Evolutionary conservation across 2,888 invertebrate species (phyloP).

Genomic region (Cephus nigrinus): DNA sequence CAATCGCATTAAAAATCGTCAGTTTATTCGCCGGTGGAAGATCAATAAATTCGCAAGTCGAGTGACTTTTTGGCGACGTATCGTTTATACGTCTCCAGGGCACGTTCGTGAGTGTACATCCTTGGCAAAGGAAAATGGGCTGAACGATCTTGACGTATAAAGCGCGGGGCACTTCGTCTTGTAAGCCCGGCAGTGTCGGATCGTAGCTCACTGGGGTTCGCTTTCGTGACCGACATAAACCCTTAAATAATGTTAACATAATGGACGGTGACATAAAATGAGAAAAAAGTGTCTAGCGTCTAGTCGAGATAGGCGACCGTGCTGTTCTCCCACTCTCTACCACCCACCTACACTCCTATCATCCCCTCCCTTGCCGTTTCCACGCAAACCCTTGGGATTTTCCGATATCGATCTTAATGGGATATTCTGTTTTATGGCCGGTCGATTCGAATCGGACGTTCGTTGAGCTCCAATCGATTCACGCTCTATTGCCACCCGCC

Average conservation of each 20-base stretch:
- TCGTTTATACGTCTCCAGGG: not conserved
- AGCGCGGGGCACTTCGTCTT: not conserved
- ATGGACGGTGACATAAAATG: conserved; percentile 21
- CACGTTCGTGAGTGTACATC: not conserved
- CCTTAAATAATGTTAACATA: conserved; percentile 9
- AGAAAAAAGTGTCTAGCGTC: conserved; percentile 17
- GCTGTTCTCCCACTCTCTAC: not conserved
- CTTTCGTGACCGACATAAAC: not conserved
- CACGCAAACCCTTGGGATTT: conserved; percentile 10
- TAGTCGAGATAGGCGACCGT: not conserved
- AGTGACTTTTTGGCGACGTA: not conserved
- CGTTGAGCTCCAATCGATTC: not conserved
- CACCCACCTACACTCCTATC: not conserved
- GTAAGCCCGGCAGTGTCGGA: not conserved
- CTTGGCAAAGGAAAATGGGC: not conserved
- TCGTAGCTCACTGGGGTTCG: not conserved
- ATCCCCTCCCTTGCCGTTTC: not conserved
- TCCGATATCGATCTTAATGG: conserved; percentile 32
- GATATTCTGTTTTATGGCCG: conserved; percentile 29
- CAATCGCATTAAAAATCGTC: not conserved
- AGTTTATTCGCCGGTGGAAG: not conserved
- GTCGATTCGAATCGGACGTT: not conserved
- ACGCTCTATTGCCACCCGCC: not conserved
- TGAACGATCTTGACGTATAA: not conserved
- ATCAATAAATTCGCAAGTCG: not conserved